Percentiles rank a stretch among this genome's conserved stretches.
Evolutionary conservation across 2,888 invertebrate genomes (phyloP).

Genomic region (Mesoligia furuncula): DNA sequence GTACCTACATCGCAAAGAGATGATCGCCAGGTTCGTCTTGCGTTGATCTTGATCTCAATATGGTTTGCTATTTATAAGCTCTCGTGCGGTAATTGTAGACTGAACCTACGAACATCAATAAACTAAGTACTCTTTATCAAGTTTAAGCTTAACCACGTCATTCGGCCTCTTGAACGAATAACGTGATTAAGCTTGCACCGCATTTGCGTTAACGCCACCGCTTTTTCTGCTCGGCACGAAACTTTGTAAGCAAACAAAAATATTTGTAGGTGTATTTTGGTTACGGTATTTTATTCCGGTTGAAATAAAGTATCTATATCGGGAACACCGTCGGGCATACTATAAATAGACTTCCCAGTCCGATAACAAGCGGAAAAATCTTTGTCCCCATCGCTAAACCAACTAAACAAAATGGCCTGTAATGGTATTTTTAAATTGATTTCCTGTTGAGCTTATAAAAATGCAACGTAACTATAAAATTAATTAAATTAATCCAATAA

Average conservation of each 20-base stretch:
- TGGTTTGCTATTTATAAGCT: constrained; percentile 9
- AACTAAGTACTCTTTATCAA: neutral
- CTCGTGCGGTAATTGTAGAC: constrained; percentile 16
- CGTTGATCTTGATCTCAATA: constrained; percentile 28
- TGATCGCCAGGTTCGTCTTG: neutral
- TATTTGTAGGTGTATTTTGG: neutral
- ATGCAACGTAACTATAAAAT: neutral
- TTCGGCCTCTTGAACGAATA: neutral
- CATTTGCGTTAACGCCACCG: no score
- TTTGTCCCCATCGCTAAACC: constrained; percentile 1
- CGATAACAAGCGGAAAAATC: constrained; percentile 9
- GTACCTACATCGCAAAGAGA: neutral
- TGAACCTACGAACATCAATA: neutral
- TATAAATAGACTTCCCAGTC: constrained; percentile 9
- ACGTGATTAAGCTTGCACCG: no score
- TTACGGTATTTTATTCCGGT: neutral
- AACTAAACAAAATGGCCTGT: neutral
- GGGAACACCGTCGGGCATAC: neutral
- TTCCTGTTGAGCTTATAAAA: neutral
- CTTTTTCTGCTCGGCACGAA: neutral
- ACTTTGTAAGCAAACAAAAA: neutral
- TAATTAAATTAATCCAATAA: neutral
- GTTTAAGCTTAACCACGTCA: neutral
- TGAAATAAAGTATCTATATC: neutral
- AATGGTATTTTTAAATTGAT: neutral